Conservation (phyloP, 2,888 invertebrate species). For the Biston stratarius region DNA sequence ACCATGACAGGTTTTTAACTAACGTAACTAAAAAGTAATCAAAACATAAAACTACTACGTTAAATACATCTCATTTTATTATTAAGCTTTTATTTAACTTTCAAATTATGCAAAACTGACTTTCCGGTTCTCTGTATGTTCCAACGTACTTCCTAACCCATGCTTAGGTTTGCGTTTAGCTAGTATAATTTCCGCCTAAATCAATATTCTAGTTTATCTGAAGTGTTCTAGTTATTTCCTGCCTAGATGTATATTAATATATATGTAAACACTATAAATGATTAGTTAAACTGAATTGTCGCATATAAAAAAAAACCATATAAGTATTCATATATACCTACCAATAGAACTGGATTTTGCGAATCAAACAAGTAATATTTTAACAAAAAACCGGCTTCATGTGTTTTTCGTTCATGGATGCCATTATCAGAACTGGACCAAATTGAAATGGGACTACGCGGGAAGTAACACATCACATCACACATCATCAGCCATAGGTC, state of each 20-base stretch:
- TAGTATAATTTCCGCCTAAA: not conserved
- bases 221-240: not conserved
- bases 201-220: conserved; percentile 7
- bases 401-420: too few species aligned
- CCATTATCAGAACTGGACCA: too few species aligned
- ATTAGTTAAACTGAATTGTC: too few species aligned
- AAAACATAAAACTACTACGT: not conserved
- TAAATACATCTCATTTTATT: not conserved
- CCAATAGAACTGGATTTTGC: too few species aligned
- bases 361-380: too few species aligned
- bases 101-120: not conserved
- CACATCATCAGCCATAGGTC: too few species aligned
- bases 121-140: conserved; percentile 2
- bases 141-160: not conserved
- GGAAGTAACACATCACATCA: too few species aligned
- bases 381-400: too few species aligned
- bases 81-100: conserved; percentile 3
- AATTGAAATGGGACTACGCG: too few species aligned
- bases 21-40: not conserved
- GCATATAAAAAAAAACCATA: too few species aligned
- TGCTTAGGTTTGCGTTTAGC: not conserved
- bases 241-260: not conserved
- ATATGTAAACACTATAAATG: too few species aligned
- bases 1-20: not conserved
- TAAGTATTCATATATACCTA: too few species aligned